phyloP scores from a whole-genome alignment of 1,140 invertebrate species.

The Rhizoglyphus robini region DNA sequence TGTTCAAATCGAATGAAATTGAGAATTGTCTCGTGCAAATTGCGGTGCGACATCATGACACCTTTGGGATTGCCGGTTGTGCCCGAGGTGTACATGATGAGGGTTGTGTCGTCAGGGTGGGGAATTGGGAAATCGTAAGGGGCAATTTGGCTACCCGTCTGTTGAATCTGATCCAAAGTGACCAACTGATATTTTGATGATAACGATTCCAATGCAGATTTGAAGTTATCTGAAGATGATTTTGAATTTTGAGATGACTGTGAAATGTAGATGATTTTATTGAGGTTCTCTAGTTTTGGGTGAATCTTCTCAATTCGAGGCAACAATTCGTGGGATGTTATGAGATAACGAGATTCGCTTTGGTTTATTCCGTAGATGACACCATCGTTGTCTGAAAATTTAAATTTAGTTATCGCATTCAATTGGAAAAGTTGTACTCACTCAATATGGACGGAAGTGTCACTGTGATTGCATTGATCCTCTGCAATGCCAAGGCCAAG shows the following conservation, averaged over 20 bases:
- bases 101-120: slow-evolving; percentile 32
- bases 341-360: slow-evolving; percentile 58
- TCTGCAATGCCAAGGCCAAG: slow-evolving; percentile 36
- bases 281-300: no score
- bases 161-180: no score
- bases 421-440: no score
- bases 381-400: slow-evolving; percentile 56
- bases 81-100: slow-evolving; percentile 30
- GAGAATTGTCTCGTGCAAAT: slow-evolving; percentile 43
- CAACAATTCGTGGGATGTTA: slow-evolving; percentile 30
- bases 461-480: slow-evolving; percentile 31
- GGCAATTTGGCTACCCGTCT: neutral
- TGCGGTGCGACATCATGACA: slow-evolving; percentile 27
- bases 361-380: slow-evolving; percentile 90
- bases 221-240: no score
- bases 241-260: no score
- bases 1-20: neutral
- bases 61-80: slow-evolving; percentile 30
- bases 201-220: no score
- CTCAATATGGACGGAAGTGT: slow-evolving; percentile 15
- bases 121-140: neutral
- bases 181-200: no score
- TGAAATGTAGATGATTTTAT: no score
- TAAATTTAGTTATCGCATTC: neutral
- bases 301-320: slow-evolving; percentile 54